These are phyloP conservation scores for Bolborhynchus lineola DNA, from an alignment of 2,113 vertebrate genomes.

Conservation along the genomic window DNA sequence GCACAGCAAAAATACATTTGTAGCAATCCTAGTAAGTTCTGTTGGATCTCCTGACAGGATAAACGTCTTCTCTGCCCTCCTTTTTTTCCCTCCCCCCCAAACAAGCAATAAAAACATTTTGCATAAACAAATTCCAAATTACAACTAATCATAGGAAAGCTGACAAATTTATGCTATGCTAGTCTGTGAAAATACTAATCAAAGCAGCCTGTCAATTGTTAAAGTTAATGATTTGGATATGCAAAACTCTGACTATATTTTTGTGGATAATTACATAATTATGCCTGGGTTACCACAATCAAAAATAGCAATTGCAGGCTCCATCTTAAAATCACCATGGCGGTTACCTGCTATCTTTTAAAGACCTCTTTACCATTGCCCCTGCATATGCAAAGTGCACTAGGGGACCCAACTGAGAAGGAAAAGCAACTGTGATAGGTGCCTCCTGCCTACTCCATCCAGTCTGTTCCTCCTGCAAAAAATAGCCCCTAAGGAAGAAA, in stretches of 20 bases:
- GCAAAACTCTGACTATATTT: constrained; percentile 79
- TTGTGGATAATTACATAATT: constrained; percentile 82
- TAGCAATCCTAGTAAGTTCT: neutral
- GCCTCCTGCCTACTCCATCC: neutral
- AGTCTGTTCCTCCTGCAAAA: neutral
- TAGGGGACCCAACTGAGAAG: neutral
- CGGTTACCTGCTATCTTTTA: neutral
- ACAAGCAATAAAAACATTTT: constrained; percentile 77
- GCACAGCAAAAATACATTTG: neutral
- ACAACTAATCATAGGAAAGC: constrained; percentile 77
- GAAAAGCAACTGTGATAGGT: neutral
- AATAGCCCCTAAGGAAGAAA: neutral
- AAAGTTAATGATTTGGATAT: constrained; percentile 82
- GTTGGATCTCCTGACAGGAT: constrained; percentile 30
- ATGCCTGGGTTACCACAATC: constrained; percentile 78
- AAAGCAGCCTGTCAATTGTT: constrained; percentile 81
- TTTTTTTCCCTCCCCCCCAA: neutral
- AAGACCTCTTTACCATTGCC: neutral
- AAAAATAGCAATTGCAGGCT: constrained; percentile 74
- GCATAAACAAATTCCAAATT: constrained; percentile 81
- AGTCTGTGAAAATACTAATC: constrained; percentile 80
- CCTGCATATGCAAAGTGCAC: neutral
- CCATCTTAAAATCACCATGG: constrained; percentile 42
- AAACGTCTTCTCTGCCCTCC: constrained; percentile 23
- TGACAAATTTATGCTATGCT: constrained; percentile 77